Conservation (phyloP, 1,140 invertebrate genomes). For the Probaryconus sp. region DNA sequence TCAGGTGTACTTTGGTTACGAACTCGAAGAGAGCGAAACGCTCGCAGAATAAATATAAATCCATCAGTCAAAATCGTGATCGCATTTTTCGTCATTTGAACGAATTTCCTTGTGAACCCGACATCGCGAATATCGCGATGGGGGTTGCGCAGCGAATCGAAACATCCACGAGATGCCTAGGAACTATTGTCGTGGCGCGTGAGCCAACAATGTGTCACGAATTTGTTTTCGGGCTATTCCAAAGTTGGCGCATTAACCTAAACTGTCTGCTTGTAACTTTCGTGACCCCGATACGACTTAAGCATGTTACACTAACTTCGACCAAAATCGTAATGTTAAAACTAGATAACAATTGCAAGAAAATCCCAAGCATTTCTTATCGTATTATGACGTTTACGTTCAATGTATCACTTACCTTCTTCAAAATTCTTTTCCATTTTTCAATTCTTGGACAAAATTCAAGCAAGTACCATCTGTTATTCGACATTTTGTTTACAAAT, state of each 20-base stretch:
- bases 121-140: too few relatives aligned
- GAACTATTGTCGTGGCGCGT: slow-evolving; percentile 21
- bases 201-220: slow-evolving; percentile 35
- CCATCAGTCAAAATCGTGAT: slow-evolving; percentile 11
- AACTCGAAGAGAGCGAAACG: slow-evolving; percentile 4
- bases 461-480: too few relatives aligned
- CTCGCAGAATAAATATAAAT: slow-evolving; percentile 5
- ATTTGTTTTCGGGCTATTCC: slow-evolving; percentile 34
- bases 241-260: slow-evolving; percentile 42
- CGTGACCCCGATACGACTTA: slow-evolving; percentile 17
- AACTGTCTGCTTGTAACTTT: slow-evolving; percentile 38
- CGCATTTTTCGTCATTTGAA: slow-evolving; percentile 3
- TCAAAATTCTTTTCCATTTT: too few relatives aligned
- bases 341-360: slow-evolving; percentile 17
- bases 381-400: too few relatives aligned
- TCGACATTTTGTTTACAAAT: too few relatives aligned
- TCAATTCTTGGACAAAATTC: too few relatives aligned
- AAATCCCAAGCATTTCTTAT: slow-evolving; percentile 7
- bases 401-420: too few relatives aligned
- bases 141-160: too few relatives aligned
- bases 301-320: slow-evolving; percentile 11
- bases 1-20: not conserved
- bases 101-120: slow-evolving; percentile 4
- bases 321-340: slow-evolving; percentile 14
- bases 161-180: not conserved